phyloP scores from a whole-genome alignment of 2,888 invertebrate species.

The Ophioninae sp. region DNA sequence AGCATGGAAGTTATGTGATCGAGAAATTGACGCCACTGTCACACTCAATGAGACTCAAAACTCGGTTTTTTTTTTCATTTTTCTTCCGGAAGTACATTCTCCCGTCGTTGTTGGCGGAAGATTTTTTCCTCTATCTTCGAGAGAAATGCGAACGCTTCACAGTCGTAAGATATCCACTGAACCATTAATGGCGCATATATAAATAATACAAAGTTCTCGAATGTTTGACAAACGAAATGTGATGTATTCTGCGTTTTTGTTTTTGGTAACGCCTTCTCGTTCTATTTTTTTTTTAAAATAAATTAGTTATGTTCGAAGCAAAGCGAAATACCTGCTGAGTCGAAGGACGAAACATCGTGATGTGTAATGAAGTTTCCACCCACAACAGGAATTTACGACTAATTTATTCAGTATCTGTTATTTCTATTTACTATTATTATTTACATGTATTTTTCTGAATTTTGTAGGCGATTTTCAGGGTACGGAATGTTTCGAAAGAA shows the following conservation, averaged over 20 bases:
- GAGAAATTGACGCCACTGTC: conserved; percentile 19
- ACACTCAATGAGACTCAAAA: conserved; percentile 41
- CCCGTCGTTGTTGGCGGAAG: not conserved
- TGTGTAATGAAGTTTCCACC: conserved; percentile 10
- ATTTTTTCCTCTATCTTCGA: not conserved
- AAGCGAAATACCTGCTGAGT: not conserved
- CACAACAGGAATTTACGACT: conserved; percentile 8
- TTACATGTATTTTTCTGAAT: conserved; percentile 43
- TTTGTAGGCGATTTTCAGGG: conserved; percentile 40
- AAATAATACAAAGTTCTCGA: not conserved
- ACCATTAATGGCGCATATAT: not conserved
- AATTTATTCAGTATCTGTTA: conserved; percentile 50
- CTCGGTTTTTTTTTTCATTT: conserved; percentile 6
- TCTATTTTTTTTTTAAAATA: conserved; percentile 16
- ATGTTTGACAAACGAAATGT: not conserved
- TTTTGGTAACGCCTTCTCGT: conserved; percentile 18
- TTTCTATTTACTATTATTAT: conserved; percentile 50
- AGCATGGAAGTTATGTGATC: conserved; percentile 80
- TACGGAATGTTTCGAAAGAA: not conserved
- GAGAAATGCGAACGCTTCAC: not conserved
- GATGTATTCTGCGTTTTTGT: not conserved
- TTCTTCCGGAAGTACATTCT: not conserved
- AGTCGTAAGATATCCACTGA: not conserved
- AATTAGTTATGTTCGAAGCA: not conserved
- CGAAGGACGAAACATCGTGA: not conserved